These are phyloP conservation scores for Leptopilina syphax DNA, from an alignment of 2,888 invertebrate genomes.

Conservation along the genomic window DNA sequence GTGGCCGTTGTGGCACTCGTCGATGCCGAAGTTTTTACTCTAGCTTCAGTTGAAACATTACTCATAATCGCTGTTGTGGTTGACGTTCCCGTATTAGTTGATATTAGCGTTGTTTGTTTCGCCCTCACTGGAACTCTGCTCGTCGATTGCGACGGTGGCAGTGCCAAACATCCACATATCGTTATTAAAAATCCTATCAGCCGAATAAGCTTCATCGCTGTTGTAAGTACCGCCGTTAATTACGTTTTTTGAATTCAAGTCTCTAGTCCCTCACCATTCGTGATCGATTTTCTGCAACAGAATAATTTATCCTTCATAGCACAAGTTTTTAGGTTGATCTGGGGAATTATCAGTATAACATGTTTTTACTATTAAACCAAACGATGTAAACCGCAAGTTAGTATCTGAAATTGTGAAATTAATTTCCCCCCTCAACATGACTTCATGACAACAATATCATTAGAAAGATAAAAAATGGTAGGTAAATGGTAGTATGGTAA, in stretches of 20 bases:
- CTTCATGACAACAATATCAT: too few relatives aligned
- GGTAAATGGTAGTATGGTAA: too few relatives aligned
- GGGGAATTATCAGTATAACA: too few relatives aligned
- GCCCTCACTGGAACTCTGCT: slow-evolving; percentile 54
- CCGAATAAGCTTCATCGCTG: slow-evolving; percentile 59
- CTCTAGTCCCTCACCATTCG: slow-evolving; percentile 44
- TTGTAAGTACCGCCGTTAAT: slow-evolving; percentile 19
- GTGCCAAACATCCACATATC: slow-evolving; percentile 60
- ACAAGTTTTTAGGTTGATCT: too few relatives aligned
- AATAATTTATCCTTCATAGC: too few relatives aligned
- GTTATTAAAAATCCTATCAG: slow-evolving; percentile 55
- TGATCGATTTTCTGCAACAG: slow-evolving; percentile 6
- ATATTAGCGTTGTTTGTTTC: slow-evolving; percentile 64
- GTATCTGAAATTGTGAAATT: neutral
- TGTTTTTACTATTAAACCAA: too few relatives aligned
- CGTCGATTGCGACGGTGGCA: slow-evolving; percentile 62
- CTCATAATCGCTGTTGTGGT: slow-evolving; percentile 67
- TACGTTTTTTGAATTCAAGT: neutral
- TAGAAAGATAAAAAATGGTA: too few relatives aligned
- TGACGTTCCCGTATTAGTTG: slow-evolving; percentile 73
- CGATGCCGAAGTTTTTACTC: slow-evolving; percentile 61
- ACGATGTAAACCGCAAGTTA: neutral
- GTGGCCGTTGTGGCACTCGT: slow-evolving; percentile 71
- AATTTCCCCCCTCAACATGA: neutral
- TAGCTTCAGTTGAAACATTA: slow-evolving; percentile 55